Base-by-base conservation (phyloP, 2,797 vertebrate species). In the Alfaro cultratus region DNA sequence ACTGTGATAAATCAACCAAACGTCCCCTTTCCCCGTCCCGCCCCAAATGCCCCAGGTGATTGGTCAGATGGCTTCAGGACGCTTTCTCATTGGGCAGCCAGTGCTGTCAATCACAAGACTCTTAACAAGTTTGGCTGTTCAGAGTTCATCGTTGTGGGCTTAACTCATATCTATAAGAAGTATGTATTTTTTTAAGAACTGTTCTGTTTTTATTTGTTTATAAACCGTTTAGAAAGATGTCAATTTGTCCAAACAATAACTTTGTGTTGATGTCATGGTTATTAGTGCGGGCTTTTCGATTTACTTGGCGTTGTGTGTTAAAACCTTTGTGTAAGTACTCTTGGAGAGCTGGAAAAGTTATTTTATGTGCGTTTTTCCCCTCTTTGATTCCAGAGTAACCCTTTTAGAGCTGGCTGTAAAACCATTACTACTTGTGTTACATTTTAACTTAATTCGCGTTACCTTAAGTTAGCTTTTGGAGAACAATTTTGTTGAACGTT, bases 151-250 rank as follows among this genome's bases (percentile, higher is more conserved):
- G 80, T 90, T 87, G 88, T 93, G 92, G 90, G 73, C 72, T 87
- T 82, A 74, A 86, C 39, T 85, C 76, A 83, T 76, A 83, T 84
- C 76, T 84, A 31, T 84, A 83, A 70, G 83, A 93, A 95, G 94
- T 95, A 94, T 90, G 93, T 94, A 41, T 76, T 86, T 89, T 89
- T 89, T 62, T 7, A 60, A 18, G 82, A 89, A 16, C 74, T 85
- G 1, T 31, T 88, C 75, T 77, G 16, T 74, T 74, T 45, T 39
- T 75, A 0, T 75, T 75, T 83, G 11, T 47, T 1, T 21, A 15
- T 9, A 1, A 83, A 46, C 1, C 29, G 3, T 45, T 1, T 76
- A 71, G 15, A 77, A 81, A 62, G 15, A 21, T 11, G 2, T 34
- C 11, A 15, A 0, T n/a, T 2, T 39, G 13, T 39, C 1, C 13